phyloP scores from a whole-genome alignment of 1,140 invertebrate species.

The Drosophila hydei region DNA sequence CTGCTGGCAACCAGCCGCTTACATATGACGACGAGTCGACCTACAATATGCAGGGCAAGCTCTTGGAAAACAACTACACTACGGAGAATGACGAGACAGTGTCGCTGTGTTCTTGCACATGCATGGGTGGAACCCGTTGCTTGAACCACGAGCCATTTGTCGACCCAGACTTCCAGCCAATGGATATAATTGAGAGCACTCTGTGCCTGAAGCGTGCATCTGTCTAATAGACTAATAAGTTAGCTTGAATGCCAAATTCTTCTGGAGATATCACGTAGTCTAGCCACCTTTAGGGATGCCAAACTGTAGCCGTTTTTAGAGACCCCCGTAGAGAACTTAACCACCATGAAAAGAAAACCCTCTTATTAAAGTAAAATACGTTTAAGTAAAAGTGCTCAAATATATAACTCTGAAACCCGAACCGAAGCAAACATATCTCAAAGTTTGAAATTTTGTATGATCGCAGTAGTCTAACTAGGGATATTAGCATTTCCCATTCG shows the following conservation, averaged over 20 bases:
- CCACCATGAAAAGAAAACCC: conserved; percentile 42
- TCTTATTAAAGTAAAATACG: conserved; percentile 12
- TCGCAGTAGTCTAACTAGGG: conserved; percentile 32
- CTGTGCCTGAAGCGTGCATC: conserved; percentile 79
- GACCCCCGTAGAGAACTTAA: conserved; percentile 56
- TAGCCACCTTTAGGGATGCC: neutral
- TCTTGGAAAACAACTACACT: conserved; percentile 73
- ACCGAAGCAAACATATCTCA: conserved; percentile 36
- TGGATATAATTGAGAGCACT: conserved; percentile 81
- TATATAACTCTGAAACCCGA: conserved; percentile 3
- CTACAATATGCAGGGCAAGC: conserved; percentile 76
- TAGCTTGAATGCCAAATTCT: conserved; percentile 4
- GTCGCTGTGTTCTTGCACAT: conserved; percentile 82
- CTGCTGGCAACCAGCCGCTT: conserved; percentile 61
- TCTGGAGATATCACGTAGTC: neutral
- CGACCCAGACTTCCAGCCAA: conserved; percentile 85
- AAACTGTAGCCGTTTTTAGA: neutral
- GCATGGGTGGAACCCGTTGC: conserved; percentile 78
- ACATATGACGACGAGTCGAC: conserved; percentile 74
- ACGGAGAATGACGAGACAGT: conserved; percentile 78
- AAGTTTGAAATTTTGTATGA: conserved; percentile 22
- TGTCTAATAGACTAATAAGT: conserved; percentile 60
- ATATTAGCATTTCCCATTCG: conserved; percentile 21
- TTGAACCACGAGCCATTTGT: conserved; percentile 85
- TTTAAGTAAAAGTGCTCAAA: neutral